Evolutionary conservation across 1,140 invertebrate species (phyloP), one percentile per base, ranked within the genome.

Genomic region (Pogonomyrmex barbatus): DNA sequence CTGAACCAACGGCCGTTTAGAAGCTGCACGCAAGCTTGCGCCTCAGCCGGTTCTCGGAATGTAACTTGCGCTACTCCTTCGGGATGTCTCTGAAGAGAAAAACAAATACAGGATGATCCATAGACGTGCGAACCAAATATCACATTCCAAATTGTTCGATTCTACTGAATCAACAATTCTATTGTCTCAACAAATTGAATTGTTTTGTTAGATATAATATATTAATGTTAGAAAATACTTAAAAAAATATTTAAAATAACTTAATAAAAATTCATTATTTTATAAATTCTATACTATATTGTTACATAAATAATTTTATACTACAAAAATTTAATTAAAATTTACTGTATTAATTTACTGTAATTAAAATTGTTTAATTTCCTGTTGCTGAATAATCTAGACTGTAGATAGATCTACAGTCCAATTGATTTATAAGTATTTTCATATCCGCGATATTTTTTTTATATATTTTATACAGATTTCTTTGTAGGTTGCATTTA

Each of bases 1-100:
- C 97, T 97, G 95, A 99, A 99, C 96, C 97, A 98, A n/a, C 98
- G 96, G 0, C 98, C 97, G 95, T 99, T 98, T 90, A 99, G 96
- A 62, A 98, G 96, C 88, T 97, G 95, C 14, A 99, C 97, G 77
- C 99, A 99, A 54, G 97, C 96, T 95, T 99, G 98, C 2, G 99
- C 99, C 91, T 98, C 97, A 93, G 99, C 98, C 1, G 98, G 96
- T 47, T 97, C 97, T 82, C 97, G 96, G 96, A 99, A 99, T 42
- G 96, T 97, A 0, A 99, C 97, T 89, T 99, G 97, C 2, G 98
- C 98, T 2, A 99, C 97, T 42, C 99, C 99, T 92, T 99, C 98
- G 1, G 98, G 97, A 96, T 99, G 98, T 81, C 97, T 96, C 97
- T 98, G 93, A 14, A 39, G 89, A 8, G 24, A 76, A 70, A 86